Conservation (phyloP, 2,113 vertebrate genomes). For the Apodemus speciosus region DNA sequence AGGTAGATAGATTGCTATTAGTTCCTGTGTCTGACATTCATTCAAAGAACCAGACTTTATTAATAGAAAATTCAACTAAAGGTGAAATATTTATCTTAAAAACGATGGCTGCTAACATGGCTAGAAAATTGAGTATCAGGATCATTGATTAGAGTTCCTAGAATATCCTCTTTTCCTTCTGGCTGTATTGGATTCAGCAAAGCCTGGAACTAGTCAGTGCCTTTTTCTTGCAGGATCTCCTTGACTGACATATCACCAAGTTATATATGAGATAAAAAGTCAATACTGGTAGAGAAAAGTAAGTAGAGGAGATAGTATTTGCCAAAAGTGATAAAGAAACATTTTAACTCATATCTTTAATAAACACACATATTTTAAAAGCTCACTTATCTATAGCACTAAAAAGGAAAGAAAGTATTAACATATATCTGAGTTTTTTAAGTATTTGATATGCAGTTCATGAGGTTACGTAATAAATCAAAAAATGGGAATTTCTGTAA, state of each 20-base stretch:
- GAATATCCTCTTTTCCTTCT: neutral
- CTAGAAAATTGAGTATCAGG: neutral
- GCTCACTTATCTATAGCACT: constrained; percentile 22
- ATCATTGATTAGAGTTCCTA: neutral
- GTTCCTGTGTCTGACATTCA: neutral
- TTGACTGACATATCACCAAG: constrained; percentile 42
- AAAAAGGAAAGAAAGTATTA: constrained; percentile 48
- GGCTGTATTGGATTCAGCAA: neutral
- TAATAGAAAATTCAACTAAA: neutral
- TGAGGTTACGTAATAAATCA: neutral
- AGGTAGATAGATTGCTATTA: neutral
- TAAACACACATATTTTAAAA: constrained; percentile 57
- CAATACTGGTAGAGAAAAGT: constrained; percentile 12
- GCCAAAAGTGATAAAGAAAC: constrained; percentile 32
- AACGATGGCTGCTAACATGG: neutral
- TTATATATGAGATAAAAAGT: constrained; percentile 19
- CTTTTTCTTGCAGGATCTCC: neutral
- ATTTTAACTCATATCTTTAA: constrained; percentile 59
- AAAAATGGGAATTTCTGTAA: constrained; percentile 35
- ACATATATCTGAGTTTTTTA: neutral
- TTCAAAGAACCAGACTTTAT: neutral
- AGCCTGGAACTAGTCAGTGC: neutral
- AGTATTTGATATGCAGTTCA: constrained; percentile 56
- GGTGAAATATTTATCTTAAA: neutral
- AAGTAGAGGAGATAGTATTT: constrained; percentile 47